Evolutionary conservation across 2,888 invertebrate genomes (phyloP).

Genomic region (Lingula anatina): DNA sequence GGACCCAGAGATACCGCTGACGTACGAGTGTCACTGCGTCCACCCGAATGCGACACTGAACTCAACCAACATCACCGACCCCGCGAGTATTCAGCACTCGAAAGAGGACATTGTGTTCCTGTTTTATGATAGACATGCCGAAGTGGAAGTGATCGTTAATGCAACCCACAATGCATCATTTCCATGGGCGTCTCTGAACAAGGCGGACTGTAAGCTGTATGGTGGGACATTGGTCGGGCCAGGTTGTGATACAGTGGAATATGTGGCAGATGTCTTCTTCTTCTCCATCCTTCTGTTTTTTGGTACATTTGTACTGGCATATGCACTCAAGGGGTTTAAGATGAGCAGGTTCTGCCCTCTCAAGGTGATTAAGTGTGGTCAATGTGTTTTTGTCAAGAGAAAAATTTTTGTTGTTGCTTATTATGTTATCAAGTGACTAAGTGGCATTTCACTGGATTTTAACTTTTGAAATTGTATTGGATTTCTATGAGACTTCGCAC

Average conservation of each 20-base stretch:
- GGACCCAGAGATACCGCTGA: slow-evolving; percentile 11
- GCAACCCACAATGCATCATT: too few relatives aligned
- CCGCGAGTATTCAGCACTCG: too few relatives aligned
- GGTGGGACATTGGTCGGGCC: slow-evolving; percentile 55
- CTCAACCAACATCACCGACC: neutral
- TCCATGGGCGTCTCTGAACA: neutral
- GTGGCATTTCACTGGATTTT: neutral
- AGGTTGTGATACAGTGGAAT: slow-evolving; percentile 21
- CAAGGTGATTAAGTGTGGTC: slow-evolving; percentile 70
- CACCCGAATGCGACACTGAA: neutral
- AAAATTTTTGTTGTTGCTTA: too few relatives aligned
- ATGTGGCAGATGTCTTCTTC: slow-evolving; percentile 70
- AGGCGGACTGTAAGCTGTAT: slow-evolving; percentile 15
- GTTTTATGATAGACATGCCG: too few relatives aligned
- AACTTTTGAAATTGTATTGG: neutral
- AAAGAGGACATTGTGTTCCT: too few relatives aligned
- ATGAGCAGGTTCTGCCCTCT: slow-evolving; percentile 89
- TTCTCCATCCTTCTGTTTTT: slow-evolving; percentile 90
- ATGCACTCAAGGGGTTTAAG: slow-evolving; percentile 86
- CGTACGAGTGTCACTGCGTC: slow-evolving; percentile 23
- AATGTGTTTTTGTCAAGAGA: too few relatives aligned
- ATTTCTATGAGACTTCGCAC: too few relatives aligned
- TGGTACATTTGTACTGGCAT: slow-evolving; percentile 86
- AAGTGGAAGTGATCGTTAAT: too few relatives aligned
- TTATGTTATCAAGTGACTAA: too few relatives aligned